Percentiles rank a stretch among this genome's conserved stretches.
phyloP scores from a whole-genome alignment of 2,888 invertebrate genomes.

The Drosophila pseudotalamancana region DNA sequence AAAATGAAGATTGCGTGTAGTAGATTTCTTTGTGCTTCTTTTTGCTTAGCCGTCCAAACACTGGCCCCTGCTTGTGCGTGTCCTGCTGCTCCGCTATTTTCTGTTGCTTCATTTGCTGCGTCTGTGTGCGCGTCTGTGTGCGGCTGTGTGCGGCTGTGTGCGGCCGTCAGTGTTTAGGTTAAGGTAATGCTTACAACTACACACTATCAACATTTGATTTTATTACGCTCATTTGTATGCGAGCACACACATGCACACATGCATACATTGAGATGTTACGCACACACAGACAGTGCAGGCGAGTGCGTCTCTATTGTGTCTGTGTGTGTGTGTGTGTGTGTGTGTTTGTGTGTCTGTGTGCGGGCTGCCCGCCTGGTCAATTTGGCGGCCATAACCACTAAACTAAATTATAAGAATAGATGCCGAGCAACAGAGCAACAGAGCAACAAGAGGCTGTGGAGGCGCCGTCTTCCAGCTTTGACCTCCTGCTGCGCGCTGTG shows the following conservation, averaged over 20 bases:
- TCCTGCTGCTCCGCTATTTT: constrained; percentile 24
- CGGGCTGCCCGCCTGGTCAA: constrained; percentile 39
- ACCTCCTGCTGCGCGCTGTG: constrained; percentile 42
- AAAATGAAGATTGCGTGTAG: constrained; percentile 82
- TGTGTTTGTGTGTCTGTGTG: not conserved
- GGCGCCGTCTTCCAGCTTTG: constrained; percentile 36
- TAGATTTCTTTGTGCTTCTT: constrained; percentile 75
- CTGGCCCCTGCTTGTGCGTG: constrained; percentile 21
- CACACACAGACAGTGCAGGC: not conserved
- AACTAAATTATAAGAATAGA: constrained; percentile 65
- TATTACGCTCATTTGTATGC: constrained; percentile 74
- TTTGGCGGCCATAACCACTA: constrained; percentile 50
- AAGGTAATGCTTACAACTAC: constrained; percentile 70
- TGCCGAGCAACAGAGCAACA: constrained; percentile 1
- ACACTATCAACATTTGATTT: constrained; percentile 78
- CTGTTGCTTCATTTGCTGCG: constrained; percentile 31
- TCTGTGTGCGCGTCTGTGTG: constrained; percentile 1
- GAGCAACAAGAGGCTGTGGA: constrained; percentile 24
- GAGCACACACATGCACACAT: constrained; percentile 18
- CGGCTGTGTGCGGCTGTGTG: constrained; percentile 7
- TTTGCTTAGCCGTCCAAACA: constrained; percentile 31
- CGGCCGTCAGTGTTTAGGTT: constrained; percentile 26
- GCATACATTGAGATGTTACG: not conserved
- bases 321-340: not conserved
- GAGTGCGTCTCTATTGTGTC: not conserved